These are phyloP conservation scores for Neoascia interrupta DNA, from an alignment of 2,888 invertebrate genomes.

Conservation along the genomic window DNA sequence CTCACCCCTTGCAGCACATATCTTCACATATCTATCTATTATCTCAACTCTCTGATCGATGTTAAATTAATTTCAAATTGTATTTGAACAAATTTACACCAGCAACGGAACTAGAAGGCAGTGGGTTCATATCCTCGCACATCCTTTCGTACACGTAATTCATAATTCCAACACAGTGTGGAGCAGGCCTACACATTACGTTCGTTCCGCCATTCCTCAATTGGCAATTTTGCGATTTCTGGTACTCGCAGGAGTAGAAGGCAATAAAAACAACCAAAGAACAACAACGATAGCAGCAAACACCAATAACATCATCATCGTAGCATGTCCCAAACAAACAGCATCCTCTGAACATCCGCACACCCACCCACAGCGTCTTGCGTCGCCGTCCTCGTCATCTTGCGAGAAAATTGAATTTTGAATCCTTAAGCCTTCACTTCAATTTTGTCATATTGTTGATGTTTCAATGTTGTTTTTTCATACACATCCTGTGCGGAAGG, in stretches of 20 bases:
- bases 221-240: conserved; percentile 41
- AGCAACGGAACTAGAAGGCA: too few relatives aligned
- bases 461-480: conserved; percentile 45
- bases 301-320: conserved; percentile 51
- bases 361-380: not conserved
- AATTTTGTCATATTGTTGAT: conserved; percentile 68
- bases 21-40: too few relatives aligned
- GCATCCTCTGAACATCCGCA: not conserved
- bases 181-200: not conserved
- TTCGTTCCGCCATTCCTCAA: conserved; percentile 8
- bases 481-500: not conserved
- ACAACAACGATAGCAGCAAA: conserved; percentile 45
- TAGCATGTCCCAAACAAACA: conserved; percentile 5
- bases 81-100: conserved; percentile 30
- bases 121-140: not conserved
- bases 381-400: conserved; percentile 18
- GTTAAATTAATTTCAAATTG: conserved; percentile 40
- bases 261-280: conserved; percentile 26
- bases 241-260: conserved; percentile 15
- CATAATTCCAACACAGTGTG: conserved; percentile 20
- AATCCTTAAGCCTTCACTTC: conserved; percentile 68
- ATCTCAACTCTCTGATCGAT: conserved; percentile 32
- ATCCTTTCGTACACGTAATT: conserved; percentile 14
- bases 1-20: not conserved
- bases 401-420: conserved; percentile 66